Evolutionary conservation across 2,113 vertebrate species (phyloP), one percentile per base, ranked within the genome.

Genomic region (Anser brachyrhynchus): DNA sequence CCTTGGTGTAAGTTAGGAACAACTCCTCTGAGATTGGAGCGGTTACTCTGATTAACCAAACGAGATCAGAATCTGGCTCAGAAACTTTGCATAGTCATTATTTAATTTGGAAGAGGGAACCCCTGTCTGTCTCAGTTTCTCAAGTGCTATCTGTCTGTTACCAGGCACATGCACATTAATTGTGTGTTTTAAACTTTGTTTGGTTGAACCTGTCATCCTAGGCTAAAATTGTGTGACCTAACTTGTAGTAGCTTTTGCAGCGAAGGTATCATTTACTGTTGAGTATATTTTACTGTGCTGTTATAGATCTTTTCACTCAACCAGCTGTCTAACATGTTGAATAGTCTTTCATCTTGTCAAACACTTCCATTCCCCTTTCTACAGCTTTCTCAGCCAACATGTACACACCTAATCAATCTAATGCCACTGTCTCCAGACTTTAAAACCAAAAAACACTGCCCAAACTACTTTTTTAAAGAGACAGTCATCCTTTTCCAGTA

Each of bases 401-500:
- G 97, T 96, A 98, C 97, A 97, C 96, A 97, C 98, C 98, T 98
- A 98, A 98, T 99, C 98, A 98, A 98, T 98, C 98, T 98, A 97
- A 92, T 96, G 98, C 98, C 98, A 97, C 98, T 97, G 98, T 98
- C 98, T 98, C 96, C 98, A 98, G 97, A 96, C 98, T 97, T 98
- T 81, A 96, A 95, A 97, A 93, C 95, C 98, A 97, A 73, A 96
- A 98, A 95, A 77, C 95, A 79, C 92, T 91, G 97, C 95, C 96
- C 97, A 95, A 75, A 85, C 95, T 90, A 84, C 95, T 97, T 95
- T 96, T 97, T 97, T 98, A 98, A 98, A 98, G 97, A 97, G 95
- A 94, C 92, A 97, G 90, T 43, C 76, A 49, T 94, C 44, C 69
- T 95, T 97, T 96, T 94, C 39, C 70, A 57, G 77, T 87, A 87